Base-by-base conservation (phyloP, 2,797 vertebrate genomes). In the Phrynocephalus guinanensis region DNA sequence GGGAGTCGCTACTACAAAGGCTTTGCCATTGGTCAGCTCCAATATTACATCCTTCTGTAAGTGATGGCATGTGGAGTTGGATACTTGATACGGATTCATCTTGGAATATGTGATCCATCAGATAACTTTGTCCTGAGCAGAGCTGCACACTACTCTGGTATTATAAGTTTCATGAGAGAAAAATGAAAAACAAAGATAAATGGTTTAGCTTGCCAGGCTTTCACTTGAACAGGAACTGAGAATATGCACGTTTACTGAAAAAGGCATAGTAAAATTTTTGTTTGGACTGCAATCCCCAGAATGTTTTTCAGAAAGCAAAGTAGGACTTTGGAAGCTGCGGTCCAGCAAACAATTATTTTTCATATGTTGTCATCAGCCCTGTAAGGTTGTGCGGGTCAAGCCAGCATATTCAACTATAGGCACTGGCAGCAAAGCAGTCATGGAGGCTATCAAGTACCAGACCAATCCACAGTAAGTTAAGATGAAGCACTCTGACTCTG, bases 161-260 rank as follows among this genome's bases (percentile, higher is more conserved):
- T 82, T 95, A 95, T 97, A 96, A 93, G 93, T 95, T 96, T 95
- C 38, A 82, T 94, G 96, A 94, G 93, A 91, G 94, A 96, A 92
- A 96, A 96, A 95, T 92, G 91, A 95, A 95, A 95, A 95, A 95
- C 91, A 95, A 95, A 96, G 94, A 96, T 92, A 95, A 96, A 97
- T 95, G 68, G 80, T 91, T 95, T 94, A 88, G 89, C 89, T 96
- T 93, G 96, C 95, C 93, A 93, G 87, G 63, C 87, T 91, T 56
- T 67, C 91, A 93, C 95, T 96, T 94, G 94, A 94, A 94, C 92
- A 89, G 94, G 92, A 96, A 93, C 92, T 92, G 91, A 92, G 96
- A 91, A 86, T 90, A 89, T 80, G 77, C 76, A 85, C 92, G 88
- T 88, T 93, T 87, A 88, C 84, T 87, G 90, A 60, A 94, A 92